Conservation (phyloP, 2,797 vertebrate genomes). For the Bryconaethiops microstoma region DNA sequence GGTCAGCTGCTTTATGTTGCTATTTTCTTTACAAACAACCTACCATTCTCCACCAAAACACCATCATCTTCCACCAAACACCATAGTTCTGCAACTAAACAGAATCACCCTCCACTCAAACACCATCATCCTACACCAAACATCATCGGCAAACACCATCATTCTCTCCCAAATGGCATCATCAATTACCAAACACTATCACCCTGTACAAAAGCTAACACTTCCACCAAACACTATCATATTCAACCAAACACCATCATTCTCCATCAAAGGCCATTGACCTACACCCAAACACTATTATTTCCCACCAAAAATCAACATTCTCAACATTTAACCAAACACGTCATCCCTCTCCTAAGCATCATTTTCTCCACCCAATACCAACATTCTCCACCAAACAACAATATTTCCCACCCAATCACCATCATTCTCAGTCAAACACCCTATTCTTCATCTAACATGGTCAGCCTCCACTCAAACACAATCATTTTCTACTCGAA, state of each 20-base stretch:
- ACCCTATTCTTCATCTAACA: too few relatives aligned
- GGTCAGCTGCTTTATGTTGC: too few relatives aligned
- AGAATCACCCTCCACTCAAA: neutral
- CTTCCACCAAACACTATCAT: neutral
- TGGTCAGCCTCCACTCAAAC: neutral
- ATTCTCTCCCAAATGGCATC: neutral
- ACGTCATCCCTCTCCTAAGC: too few relatives aligned
- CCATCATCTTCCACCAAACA: neutral
- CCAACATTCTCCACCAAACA: too few relatives aligned
- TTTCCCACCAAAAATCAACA: too few relatives aligned
- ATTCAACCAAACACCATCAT: neutral
- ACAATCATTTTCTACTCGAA: neutral
- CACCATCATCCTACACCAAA: neutral
- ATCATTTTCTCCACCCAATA: too few relatives aligned
- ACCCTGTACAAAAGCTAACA: neutral
- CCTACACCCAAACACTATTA: too few relatives aligned
- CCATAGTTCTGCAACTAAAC: neutral
- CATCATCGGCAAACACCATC: neutral
- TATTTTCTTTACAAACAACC: neutral
- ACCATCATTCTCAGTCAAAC: neutral
- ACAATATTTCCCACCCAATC: too few relatives aligned
- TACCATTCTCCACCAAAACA: neutral
- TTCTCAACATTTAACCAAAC: too few relatives aligned
- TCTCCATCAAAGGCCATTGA: too few relatives aligned
- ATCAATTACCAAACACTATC: neutral